These are phyloP conservation scores for Melangyna quadrimaculata DNA, from an alignment of 2,888 invertebrate genomes.

Conservation along the genomic window DNA sequence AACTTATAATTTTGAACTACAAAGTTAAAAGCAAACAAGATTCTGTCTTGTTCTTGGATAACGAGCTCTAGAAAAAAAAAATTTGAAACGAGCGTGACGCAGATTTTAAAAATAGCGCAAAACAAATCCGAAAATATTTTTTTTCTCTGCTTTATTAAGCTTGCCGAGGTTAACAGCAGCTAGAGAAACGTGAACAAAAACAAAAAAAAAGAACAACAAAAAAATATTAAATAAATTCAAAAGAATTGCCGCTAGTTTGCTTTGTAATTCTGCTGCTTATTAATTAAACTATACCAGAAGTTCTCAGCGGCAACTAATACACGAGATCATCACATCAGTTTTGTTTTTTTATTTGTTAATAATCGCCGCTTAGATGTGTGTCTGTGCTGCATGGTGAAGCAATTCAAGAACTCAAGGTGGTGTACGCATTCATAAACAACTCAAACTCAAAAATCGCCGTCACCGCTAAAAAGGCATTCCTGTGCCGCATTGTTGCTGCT, in stretches of 20 bases:
- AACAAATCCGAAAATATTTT: conserved; percentile 58
- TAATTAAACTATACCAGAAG: background rate
- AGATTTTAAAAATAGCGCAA: conserved; percentile 71
- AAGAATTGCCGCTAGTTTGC: conserved; percentile 37
- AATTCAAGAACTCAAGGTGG: conserved; percentile 27
- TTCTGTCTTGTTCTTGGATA: conserved; percentile 23
- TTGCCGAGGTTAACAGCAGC: conserved; percentile 38
- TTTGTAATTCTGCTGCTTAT: background rate
- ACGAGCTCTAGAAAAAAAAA: background rate
- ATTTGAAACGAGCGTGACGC: conserved; percentile 60
- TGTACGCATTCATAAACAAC: conserved; percentile 60
- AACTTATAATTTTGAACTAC: background rate
- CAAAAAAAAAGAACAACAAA: conserved; percentile 37
- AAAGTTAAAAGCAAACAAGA: background rate
- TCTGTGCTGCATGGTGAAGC: conserved; percentile 37
- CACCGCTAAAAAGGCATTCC: conserved; percentile 48
- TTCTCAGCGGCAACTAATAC: background rate
- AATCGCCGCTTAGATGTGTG: conserved; percentile 42
- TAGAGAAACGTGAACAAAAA: conserved; percentile 57
- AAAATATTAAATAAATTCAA: conserved; percentile 15
- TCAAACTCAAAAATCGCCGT: conserved; percentile 1
- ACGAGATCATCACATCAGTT: background rate
- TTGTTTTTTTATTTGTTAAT: background rate
- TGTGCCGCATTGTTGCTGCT: conserved; percentile 48
- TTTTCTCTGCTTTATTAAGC: conserved; percentile 46